Percentiles rank a stretch among this genome's conserved stretches.
These are phyloP conservation scores for Meda fulgida DNA, from an alignment of 2,797 vertebrate species.

Conservation along the genomic window DNA sequence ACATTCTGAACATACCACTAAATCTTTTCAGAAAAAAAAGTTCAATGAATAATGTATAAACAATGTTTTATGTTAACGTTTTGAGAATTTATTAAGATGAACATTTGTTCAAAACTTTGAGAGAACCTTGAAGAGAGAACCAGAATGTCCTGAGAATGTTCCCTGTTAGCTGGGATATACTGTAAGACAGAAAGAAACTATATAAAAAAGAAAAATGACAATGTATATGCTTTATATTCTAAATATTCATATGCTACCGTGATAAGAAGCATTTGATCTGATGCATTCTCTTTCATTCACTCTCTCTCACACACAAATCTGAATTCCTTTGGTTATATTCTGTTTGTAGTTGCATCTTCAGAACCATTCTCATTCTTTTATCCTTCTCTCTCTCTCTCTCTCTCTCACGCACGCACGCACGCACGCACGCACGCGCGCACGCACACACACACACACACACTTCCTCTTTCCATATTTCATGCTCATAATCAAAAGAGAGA, in stretches of 20 bases:
- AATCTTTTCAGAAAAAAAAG: too few relatives aligned
- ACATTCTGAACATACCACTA: too few relatives aligned
- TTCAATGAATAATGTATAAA: neutral
- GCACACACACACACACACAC: neutral
- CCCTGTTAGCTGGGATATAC: neutral
- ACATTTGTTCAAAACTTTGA: neutral
- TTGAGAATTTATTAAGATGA: neutral
- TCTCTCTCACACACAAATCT: constrained; percentile 15
- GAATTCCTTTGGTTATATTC: constrained; percentile 22
- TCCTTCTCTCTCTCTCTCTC: constrained; percentile 11
- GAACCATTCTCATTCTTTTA: constrained; percentile 12
- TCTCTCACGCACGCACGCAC: too few relatives aligned
- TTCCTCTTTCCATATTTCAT: constrained; percentile 13
- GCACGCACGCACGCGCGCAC: too few relatives aligned
- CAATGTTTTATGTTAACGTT: neutral
- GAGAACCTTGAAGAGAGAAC: neutral
- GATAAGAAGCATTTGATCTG: constrained; percentile 22
- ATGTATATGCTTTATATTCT: neutral
- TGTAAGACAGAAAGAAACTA: neutral
- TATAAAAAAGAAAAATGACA: neutral
- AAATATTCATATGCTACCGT: neutral
- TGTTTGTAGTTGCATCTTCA: constrained; percentile 30
- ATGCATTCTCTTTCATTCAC: neutral
- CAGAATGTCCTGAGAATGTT: neutral
- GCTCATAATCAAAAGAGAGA: constrained; percentile 24